phyloP scores from a whole-genome alignment of 2,888 invertebrate species.

The Gari tellinella region DNA sequence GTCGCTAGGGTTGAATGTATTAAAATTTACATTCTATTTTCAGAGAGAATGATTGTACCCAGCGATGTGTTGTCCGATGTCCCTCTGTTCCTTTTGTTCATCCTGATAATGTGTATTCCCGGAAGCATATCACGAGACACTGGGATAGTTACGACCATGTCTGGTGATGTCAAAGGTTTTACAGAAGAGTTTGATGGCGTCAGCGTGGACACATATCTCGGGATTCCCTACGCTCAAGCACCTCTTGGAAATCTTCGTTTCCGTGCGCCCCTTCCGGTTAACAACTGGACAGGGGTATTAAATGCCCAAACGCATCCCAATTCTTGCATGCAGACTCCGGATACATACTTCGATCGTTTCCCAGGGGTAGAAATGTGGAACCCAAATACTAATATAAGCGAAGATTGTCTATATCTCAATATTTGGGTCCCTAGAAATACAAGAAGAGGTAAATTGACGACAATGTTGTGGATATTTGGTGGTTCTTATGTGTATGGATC shows the following conservation, averaged over 20 bases:
- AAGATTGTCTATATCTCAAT: conserved; percentile 98
- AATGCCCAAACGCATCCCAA: conserved; percentile 93
- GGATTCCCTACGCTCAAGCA: conserved; percentile 96
- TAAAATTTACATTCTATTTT: no score
- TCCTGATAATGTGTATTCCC: no score
- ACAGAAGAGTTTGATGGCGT: conserved; percentile 21
- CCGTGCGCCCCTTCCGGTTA: conserved; percentile 93
- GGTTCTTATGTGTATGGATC: conserved; percentile 97
- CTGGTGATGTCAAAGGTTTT: conserved; percentile 43
- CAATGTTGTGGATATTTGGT: conserved; percentile 96
- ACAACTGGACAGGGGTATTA: conserved; percentile 94
- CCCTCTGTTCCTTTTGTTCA: no score
- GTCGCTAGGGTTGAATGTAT: no score
- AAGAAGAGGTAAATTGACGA: conserved; percentile 75
- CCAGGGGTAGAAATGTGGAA: conserved; percentile 99
- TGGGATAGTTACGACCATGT: no score
- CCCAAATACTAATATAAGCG: conserved; percentile 96
- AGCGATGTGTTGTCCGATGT: no score
- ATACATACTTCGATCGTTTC: conserved; percentile 95
- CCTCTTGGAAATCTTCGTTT: conserved; percentile 93
- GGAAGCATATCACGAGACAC: no score
- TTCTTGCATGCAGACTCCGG: conserved; percentile 93
- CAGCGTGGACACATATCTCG: conserved; percentile 92
- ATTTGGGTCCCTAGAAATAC: conserved; percentile 92
- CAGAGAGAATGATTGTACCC: no score